A percentile compares a stretch with the other conserved stretches of the same genome.
phyloP scores from a whole-genome alignment of 1,140 invertebrate genomes.

The Atta cephalotes region DNA sequence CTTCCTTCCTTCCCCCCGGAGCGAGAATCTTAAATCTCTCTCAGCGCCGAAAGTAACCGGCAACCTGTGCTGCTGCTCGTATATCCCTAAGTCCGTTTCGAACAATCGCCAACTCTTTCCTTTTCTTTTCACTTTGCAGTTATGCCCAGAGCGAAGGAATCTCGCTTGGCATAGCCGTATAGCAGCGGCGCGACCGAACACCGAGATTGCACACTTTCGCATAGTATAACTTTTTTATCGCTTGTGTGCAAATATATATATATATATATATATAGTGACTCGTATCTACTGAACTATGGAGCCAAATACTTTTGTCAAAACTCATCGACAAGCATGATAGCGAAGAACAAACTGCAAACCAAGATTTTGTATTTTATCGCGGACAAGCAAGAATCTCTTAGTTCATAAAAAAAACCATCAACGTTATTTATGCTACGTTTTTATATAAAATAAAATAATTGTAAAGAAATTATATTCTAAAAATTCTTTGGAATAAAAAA shows the following conservation, averaged over 20 bases:
- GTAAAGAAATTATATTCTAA: neutral
- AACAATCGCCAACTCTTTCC: conserved; percentile 71
- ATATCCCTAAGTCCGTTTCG: conserved; percentile 74
- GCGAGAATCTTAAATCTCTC: conserved; percentile 77
- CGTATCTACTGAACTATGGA: conserved; percentile 8
- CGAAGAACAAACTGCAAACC: conserved; percentile 2
- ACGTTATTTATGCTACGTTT: neutral
- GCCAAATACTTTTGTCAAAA: conserved; percentile 39
- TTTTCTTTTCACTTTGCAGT: conserved; percentile 59
- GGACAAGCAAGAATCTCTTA: neutral
- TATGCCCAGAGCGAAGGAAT: conserved; percentile 64
- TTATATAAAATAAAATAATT: neutral
- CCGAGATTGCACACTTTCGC: conserved; percentile 62
- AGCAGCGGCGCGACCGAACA: conserved; percentile 23
- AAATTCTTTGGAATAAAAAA: too few species aligned
- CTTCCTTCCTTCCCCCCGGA: conserved; percentile 61
- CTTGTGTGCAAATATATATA: neutral
- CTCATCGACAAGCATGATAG: conserved; percentile 2
- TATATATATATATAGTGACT: neutral
- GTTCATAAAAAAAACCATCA: neutral
- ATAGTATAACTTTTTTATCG: conserved; percentile 23
- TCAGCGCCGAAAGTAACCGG: conserved; percentile 71
- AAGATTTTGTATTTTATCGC: neutral
- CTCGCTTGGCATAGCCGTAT: conserved; percentile 35
- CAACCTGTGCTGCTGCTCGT: conserved; percentile 76